Evolutionary conservation across 2,888 invertebrate species (phyloP).

Genomic region (Linnaemya tessellans): DNA sequence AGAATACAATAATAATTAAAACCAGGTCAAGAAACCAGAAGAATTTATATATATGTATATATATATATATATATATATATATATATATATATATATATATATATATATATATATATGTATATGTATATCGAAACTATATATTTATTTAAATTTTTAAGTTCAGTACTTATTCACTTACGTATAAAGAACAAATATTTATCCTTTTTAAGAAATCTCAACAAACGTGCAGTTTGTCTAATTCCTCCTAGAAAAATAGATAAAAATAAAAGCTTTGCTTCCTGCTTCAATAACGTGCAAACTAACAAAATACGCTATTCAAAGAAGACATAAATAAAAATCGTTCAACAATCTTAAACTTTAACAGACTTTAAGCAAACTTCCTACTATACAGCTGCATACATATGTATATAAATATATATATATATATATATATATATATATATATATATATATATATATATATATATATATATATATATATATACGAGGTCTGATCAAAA

Average conservation of each 20-base stretch:
- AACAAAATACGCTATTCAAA: constrained; percentile 44
- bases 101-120: no score
- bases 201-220: background rate
- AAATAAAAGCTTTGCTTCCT: constrained; percentile 45
- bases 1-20: no score
- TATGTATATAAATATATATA: no score
- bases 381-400: constrained; percentile 4
- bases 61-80: no score
- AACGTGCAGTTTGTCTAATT: constrained; percentile 20
- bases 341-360: constrained; percentile 32
- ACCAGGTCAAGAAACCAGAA: no score
- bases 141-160: background rate
- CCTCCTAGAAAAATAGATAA: constrained; percentile 4
- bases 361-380: constrained; percentile 63
- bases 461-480: no score
- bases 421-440: no score
- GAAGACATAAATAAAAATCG: constrained; percentile 53
- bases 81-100: no score
- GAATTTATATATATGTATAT: no score
- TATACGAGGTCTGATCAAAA: no score
- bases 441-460: no score
- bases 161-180: background rate
- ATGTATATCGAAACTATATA: no score
- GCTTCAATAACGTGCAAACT: constrained; percentile 7
- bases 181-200: background rate